Evolutionary conservation across 1,140 invertebrate species (phyloP).

Genomic region (Lasioglossum albipes): DNA sequence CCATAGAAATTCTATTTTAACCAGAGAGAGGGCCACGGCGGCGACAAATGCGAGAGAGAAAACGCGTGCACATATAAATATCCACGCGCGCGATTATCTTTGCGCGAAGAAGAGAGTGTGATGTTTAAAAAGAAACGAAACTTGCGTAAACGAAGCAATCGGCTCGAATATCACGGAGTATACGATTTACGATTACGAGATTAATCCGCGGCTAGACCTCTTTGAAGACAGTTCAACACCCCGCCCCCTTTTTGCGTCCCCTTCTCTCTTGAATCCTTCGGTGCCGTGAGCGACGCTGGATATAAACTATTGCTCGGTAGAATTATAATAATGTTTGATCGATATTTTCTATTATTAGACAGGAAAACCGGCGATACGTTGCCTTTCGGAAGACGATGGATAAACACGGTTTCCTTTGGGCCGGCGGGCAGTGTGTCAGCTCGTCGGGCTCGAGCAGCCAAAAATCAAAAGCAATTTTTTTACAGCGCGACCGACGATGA

Average conservation of each 20-base stretch:
- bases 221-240: conserved; percentile 15
- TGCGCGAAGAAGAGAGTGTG: too few relatives aligned
- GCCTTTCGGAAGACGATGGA: not conserved
- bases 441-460: conserved; percentile 36
- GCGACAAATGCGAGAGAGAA: not conserved
- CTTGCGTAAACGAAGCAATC: not conserved
- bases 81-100: not conserved
- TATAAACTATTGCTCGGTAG: conserved; percentile 9
- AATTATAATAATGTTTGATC: conserved; percentile 34
- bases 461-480: conserved; percentile 68
- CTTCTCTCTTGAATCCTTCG: not conserved
- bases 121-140: not conserved
- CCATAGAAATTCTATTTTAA: not conserved
- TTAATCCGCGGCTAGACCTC: conserved; percentile 14
- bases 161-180: conserved; percentile 26
- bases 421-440: not conserved
- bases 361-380: not conserved
- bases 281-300: conserved; percentile 22
- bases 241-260: not conserved
- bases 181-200: conserved; percentile 36
- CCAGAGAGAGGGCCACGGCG: conserved; percentile 19
- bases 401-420: too few relatives aligned
- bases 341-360: conserved; percentile 41
- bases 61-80: not conserved
- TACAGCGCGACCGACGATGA: conserved; percentile 34